Base-by-base conservation (phyloP, 1,140 invertebrate species). In the Lasaia peninsularis region DNA sequence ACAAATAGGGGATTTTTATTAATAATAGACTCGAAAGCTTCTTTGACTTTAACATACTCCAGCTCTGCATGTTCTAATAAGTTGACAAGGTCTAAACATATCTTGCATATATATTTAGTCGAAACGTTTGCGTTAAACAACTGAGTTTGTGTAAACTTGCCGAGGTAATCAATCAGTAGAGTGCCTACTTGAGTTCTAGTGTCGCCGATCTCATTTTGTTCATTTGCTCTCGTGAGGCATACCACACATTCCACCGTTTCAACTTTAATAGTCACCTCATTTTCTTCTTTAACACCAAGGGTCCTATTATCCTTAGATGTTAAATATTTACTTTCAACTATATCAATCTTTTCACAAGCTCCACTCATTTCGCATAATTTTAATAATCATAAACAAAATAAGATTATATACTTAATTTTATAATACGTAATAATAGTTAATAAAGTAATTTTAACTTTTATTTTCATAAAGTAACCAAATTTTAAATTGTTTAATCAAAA, bases 1-100 rank as follows among this genome's bases (percentile, higher is more conserved):
- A 70, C 73, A 60, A 88, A 86, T 50, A 88, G 54, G 2, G 85
- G 85, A 56, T 88, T 88, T 62, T 83, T 86, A 52, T 65, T 82
- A 18, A 88, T 63, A 12, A 88, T 78, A 37, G 76, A 65, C 50
- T 86, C 78, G 65, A 88, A 88, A 14, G 75, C 66, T 32, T 82
- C 76, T 63, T 80, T 86, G 9, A 84, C 49, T 57, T 85, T 86
- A 1, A 71, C 34, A 49, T 88, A 88, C 48, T 86, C 83, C 18
- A 77, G 48, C 60, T 88, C 85, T 9, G 85, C 72, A 35, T 75
- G 72, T 62, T 88, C 83, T 28, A 88, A 60, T 21, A 84, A 65
- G 57, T 84, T 79, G 44, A 88, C 71, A 52, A 88, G 73, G 11
- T 85, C 79, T 49, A 69, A 70, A 58, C 85, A 88, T 37, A 58